Evolutionary conservation across 2,888 invertebrate species (phyloP).

Genomic region (Craniophora ligustri): DNA sequence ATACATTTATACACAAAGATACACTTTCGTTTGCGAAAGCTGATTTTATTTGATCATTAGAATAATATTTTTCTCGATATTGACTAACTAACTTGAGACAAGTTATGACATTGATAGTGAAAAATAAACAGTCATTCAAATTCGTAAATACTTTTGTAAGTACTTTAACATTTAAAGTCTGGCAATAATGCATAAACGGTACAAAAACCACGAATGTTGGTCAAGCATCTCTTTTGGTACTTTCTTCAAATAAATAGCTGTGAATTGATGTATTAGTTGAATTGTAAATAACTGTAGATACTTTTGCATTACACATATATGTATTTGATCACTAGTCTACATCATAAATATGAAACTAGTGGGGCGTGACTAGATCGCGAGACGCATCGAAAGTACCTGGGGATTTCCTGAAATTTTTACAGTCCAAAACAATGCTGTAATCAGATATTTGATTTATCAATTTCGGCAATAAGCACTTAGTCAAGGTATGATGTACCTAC

Average conservation of each 20-base stretch:
- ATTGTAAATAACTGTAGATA: slow-evolving; percentile 42
- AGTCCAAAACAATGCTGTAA: slow-evolving; percentile 25
- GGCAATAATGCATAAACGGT: slow-evolving; percentile 47
- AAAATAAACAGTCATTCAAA: slow-evolving; percentile 33
- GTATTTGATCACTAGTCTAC: slow-evolving; percentile 18
- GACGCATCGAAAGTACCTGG: slow-evolving; percentile 40
- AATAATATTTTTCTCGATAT: slow-evolving; percentile 17
- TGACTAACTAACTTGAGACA: slow-evolving; percentile 4
- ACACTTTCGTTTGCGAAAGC: slow-evolving; percentile 40
- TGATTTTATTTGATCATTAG: slow-evolving; percentile 20
- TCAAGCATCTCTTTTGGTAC: slow-evolving; percentile 61
- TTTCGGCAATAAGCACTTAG: slow-evolving; percentile 20
- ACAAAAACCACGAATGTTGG: slow-evolving; percentile 57
- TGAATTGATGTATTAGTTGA: slow-evolving; percentile 44
- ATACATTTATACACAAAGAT: slow-evolving; percentile 8
- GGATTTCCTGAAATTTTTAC: slow-evolving; percentile 16
- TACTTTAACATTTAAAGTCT: slow-evolving; percentile 31
- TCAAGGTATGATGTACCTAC: slow-evolving; percentile 9
- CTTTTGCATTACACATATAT: slow-evolving; percentile 25
- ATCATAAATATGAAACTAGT: slow-evolving; percentile 11
- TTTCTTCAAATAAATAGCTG: slow-evolving; percentile 59
- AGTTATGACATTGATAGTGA: slow-evolving; percentile 16
- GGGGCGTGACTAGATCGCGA: slow-evolving; percentile 15
- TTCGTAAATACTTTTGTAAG: slow-evolving; percentile 22
- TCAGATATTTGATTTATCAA: slow-evolving; percentile 38